These are phyloP conservation scores for Gastrophysa polygoni DNA, from an alignment of 2,888 invertebrate species.

Conservation along the genomic window DNA sequence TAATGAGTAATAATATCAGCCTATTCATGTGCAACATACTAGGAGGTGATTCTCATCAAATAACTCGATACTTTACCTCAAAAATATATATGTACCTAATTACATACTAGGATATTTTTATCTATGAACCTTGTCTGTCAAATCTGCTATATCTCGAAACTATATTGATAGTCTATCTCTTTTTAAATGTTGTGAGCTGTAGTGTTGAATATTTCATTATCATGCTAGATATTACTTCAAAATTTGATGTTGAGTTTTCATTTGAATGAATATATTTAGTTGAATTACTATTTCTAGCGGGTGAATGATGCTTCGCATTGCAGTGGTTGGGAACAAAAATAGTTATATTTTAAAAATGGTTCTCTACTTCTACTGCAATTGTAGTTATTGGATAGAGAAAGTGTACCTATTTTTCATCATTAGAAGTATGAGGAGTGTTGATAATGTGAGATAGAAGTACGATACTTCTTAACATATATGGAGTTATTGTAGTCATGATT, in stretches of 20 bases:
- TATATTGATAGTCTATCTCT: slow-evolving; percentile 44
- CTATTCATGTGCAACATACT: too few species aligned
- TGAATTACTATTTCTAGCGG: neutral
- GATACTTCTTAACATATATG: too few species aligned
- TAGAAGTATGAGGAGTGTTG: too few species aligned
- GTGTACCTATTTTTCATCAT: too few species aligned
- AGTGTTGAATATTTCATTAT: slow-evolving; percentile 32
- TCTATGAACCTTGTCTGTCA: slow-evolving; percentile 39
- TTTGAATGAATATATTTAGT: neutral
- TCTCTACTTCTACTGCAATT: too few species aligned
- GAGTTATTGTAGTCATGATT: too few species aligned
- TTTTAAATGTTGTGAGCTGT: slow-evolving; percentile 45
- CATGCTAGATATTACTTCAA: too few species aligned
- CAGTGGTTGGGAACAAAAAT: neutral
- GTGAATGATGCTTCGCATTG: neutral
- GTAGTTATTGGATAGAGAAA: too few species aligned
- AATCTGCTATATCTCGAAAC: slow-evolving; percentile 40
- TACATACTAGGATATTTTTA: slow-evolving; percentile 23
- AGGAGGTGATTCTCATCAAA: neutral
- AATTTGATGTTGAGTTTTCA: too few species aligned
- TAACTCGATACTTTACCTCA: neutral
- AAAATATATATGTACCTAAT: slow-evolving; percentile 10
- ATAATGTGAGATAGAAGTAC: too few species aligned
- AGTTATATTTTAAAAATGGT: neutral
- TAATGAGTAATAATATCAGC: too few species aligned